Evolutionary conservation across 1,140 invertebrate genomes (phyloP).

Genomic region (Drosophila ananassae): DNA sequence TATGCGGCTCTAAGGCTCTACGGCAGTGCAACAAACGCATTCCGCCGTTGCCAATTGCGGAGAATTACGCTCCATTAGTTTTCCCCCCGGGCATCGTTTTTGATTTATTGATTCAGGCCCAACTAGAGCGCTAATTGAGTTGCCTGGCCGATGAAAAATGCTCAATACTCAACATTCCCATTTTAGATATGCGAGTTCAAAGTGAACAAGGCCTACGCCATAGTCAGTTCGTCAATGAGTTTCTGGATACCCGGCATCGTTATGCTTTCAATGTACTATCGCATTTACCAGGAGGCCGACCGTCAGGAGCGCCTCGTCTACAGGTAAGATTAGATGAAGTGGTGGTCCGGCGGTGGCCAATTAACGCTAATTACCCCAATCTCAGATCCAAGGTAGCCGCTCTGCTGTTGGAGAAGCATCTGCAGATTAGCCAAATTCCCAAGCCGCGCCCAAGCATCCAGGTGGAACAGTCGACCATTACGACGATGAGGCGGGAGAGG

Average conservation of each 20-base stretch:
- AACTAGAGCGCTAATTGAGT: conserved; percentile 29
- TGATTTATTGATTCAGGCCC: conserved; percentile 29
- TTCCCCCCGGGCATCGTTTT: conserved; percentile 20
- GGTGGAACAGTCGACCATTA: conserved; percentile 87
- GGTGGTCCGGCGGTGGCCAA: conserved; percentile 20
- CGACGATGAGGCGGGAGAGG: conserved; percentile 95
- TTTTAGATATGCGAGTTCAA: conserved; percentile 90
- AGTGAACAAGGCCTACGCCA: conserved; percentile 95
- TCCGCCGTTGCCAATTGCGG: conserved; percentile 30
- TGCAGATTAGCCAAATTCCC: conserved; percentile 93
- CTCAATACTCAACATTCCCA: conserved; percentile 1
- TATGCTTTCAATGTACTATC: conserved; percentile 97
- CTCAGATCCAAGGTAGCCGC: conserved; percentile 93
- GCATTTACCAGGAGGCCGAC: conserved; percentile 96
- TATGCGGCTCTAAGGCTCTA: neutral
- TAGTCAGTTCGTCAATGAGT: conserved; percentile 95
- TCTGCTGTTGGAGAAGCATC: conserved; percentile 92
- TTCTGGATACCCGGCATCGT: conserved; percentile 98
- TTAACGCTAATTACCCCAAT: conserved; percentile 64
- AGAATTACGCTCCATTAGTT: conserved; percentile 30
- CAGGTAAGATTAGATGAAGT: conserved; percentile 86
- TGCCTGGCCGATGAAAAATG: conserved; percentile 1
- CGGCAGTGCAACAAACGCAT: conserved; percentile 38
- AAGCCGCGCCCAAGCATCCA: conserved; percentile 88
- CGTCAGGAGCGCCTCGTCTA: conserved; percentile 96